Evolutionary conservation across 2,113 vertebrate species (phyloP).

Genomic region (Tachysurus vachellii): DNA sequence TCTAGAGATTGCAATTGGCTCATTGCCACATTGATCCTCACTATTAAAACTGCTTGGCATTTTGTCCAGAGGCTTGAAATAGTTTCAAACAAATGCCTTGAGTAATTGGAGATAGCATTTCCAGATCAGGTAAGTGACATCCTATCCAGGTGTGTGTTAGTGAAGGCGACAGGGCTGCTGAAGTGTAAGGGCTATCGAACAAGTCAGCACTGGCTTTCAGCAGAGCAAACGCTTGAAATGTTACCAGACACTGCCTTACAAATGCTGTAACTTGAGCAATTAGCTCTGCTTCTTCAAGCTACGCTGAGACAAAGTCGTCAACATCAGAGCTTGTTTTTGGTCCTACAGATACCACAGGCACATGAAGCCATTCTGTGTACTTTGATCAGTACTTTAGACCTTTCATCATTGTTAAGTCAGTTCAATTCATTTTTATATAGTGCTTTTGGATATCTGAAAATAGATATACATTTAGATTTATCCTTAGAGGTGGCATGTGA

Average conservation of each 20-base stretch:
- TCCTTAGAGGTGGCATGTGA: not conserved
- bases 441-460: not conserved
- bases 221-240: slow-evolving; percentile 48
- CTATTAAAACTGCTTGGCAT: slow-evolving; percentile 15
- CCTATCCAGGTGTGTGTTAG: slow-evolving; percentile 53
- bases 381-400: not conserved
- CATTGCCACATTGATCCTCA: slow-evolving; percentile 16
- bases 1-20: slow-evolving; percentile 21
- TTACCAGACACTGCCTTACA: slow-evolving; percentile 57
- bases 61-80: slow-evolving; percentile 31
- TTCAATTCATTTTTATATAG: not conserved
- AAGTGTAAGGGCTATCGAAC: slow-evolving; percentile 41
- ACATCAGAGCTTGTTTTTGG: slow-evolving; percentile 14
- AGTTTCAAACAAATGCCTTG: slow-evolving; percentile 39
- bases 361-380: not conserved
- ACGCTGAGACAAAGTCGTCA: slow-evolving; percentile 44
- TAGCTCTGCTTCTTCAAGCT: slow-evolving; percentile 51
- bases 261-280: slow-evolving; percentile 62
- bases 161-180: slow-evolving; percentile 34
- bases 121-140: slow-evolving; percentile 60
- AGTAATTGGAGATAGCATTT: slow-evolving; percentile 54
- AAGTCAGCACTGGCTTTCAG: slow-evolving; percentile 55
- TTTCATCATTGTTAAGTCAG: not conserved
- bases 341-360: not conserved
- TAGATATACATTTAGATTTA: not conserved